Evolutionary conservation across 2,888 invertebrate species (phyloP), one percentile per base, ranked within the genome.

Genomic region (Phortica magna): DNA sequence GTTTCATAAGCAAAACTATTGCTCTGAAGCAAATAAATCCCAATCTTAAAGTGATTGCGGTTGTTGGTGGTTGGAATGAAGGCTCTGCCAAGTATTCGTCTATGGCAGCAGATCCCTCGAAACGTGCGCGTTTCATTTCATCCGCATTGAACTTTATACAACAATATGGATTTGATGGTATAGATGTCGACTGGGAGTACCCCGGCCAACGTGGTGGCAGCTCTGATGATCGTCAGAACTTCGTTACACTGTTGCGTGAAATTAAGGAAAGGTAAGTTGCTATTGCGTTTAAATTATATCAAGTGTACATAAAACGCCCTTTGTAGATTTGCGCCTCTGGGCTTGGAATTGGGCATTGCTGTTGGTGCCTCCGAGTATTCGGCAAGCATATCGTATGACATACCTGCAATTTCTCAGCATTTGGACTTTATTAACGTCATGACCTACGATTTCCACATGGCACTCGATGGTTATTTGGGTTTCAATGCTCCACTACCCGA

Each of bases 151-250:
- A 95, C 82, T 97, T 97, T 88, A 94, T 98, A 74, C 94, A 95
- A 76, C 93, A 95, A 80, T 94, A 96, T 83, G 94, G 94, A 76
- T 98, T 98, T 84, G 97, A 98, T 89, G 98, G 98, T 2, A 92
- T 98, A 55, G 97, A 98, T 91, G 93, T 98, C 42, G 98, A 98
- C 90, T 98, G 98, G 98, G 97, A 98, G 89, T 98, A 97, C 90
- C 98, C 98, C 0, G 96, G 94, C 0, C 84, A 84, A 53, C 85
- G 89, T n/a, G 88, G 83, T 12, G 88, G 89, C 4, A 53, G 14
- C 5, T 7, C 77, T 92, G 94, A 94, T 0, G 95, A 97, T 84
- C 96, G 96, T 83, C 95, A 94, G 72, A 96, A 95, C 89, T 97
- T 97, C 0, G 85, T 87, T 0, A 83, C 83, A 0, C 81, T 87